Evolutionary conservation across 2,113 vertebrate genomes (phyloP).

Genomic region (Tapirus terrestris): DNA sequence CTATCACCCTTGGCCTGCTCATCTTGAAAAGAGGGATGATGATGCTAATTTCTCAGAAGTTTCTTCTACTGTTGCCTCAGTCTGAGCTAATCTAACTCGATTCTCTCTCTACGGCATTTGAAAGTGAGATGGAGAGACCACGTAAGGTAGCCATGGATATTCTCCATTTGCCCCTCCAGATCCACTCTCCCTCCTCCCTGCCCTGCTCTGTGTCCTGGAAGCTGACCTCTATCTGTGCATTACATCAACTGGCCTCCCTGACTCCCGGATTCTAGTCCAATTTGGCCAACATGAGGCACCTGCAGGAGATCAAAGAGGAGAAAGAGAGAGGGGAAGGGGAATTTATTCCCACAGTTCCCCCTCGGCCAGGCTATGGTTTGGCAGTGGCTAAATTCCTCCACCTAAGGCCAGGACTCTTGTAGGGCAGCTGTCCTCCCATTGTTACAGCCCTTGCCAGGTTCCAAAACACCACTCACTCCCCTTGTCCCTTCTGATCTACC

Average conservation of each 20-base stretch:
- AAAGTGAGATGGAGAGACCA: background rate
- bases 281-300: background rate
- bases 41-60: background rate
- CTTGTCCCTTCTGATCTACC: background rate
- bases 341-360: background rate
- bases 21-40: background rate
- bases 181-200: background rate
- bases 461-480: background rate
- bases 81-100: background rate
- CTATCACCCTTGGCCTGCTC: background rate
- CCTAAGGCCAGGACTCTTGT: background rate
- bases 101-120: background rate
- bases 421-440: background rate
- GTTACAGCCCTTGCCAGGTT: background rate
- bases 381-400: background rate
- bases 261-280: background rate
- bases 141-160: background rate
- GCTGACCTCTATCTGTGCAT: background rate
- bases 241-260: background rate
- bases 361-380: background rate
- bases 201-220: background rate
- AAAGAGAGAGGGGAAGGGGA: background rate
- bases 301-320: background rate
- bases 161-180: background rate
- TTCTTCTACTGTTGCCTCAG: background rate